Percentiles rank a stretch among this genome's conserved stretches.
Conservation (phyloP, 2,888 invertebrate genomes). For the Horisme vitalbata region DNA sequence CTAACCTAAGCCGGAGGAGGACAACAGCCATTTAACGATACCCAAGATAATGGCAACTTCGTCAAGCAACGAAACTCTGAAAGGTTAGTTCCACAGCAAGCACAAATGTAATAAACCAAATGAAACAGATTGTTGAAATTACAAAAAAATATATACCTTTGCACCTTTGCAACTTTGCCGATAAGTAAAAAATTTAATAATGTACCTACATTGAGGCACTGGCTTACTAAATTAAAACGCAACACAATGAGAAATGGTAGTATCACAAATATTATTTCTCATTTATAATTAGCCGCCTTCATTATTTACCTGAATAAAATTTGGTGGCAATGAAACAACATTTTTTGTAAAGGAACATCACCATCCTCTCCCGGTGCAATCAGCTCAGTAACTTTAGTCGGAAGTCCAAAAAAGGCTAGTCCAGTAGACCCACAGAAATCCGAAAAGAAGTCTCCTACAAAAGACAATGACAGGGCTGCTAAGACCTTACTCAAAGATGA, state of each 20-base stretch:
- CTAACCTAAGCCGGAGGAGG: constrained; percentile 77
- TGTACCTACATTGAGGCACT: no score
- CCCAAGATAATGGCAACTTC: constrained; percentile 89
- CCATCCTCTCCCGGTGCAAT: constrained; percentile 89
- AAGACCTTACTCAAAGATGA: constrained; percentile 63
- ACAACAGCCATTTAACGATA: constrained; percentile 85
- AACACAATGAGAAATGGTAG: no score
- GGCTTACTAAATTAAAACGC: no score
- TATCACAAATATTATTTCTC: no score
- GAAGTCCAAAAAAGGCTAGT: constrained; percentile 76
- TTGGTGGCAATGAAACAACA: no score
- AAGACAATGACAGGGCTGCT: constrained; percentile 63
- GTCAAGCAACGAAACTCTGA: constrained; percentile 90
- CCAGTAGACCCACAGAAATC: constrained; percentile 52
- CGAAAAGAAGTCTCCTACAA: constrained; percentile 54
- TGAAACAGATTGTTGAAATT: no score
- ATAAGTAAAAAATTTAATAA: no score
- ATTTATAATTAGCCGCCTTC: no score
- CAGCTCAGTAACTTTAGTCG: constrained; percentile 88
- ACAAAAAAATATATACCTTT: no score
- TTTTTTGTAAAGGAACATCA: constrained; percentile 55
- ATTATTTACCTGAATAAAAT: no score
- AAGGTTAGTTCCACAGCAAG: constrained; percentile 81
- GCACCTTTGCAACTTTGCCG: no score
- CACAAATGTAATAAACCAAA: no score